Percentiles rank a stretch among this genome's conserved stretches.
Evolutionary conservation across 1,140 invertebrate species (phyloP).

Genomic region (Euwallacea fornicatus): DNA sequence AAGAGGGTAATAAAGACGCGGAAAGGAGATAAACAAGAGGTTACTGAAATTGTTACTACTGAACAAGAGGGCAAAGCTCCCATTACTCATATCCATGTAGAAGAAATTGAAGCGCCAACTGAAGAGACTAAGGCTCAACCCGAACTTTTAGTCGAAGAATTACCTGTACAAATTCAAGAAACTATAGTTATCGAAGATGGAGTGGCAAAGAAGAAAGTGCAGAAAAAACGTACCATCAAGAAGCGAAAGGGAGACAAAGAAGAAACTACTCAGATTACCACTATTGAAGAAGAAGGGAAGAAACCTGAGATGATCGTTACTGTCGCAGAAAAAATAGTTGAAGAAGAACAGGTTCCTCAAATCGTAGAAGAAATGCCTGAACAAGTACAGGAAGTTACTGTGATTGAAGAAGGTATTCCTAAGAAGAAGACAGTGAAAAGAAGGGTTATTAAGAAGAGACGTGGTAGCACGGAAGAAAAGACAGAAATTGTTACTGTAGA

Average conservation of each 20-base stretch:
- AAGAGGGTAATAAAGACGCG: conserved; percentile 51
- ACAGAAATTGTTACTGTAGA: conserved; percentile 51
- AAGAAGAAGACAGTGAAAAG: conserved; percentile 47
- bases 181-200: conserved; percentile 40
- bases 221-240: conserved; percentile 41
- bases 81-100: conserved; percentile 44
- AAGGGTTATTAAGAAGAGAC: conserved; percentile 45
- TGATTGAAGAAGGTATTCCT: conserved; percentile 20
- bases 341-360: conserved; percentile 41
- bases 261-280: conserved; percentile 47
- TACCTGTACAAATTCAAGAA: conserved; percentile 45
- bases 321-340: conserved; percentile 21
- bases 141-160: conserved; percentile 49
- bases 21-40: conserved; percentile 45
- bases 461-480: conserved; percentile 47
- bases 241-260: conserved; percentile 38
- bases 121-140: conserved; percentile 30
- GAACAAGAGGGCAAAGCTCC: conserved; percentile 44
- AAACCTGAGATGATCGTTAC: conserved; percentile 48
- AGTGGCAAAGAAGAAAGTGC: conserved; percentile 45
- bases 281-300: conserved; percentile 54
- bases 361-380: conserved; percentile 51
- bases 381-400: conserved; percentile 39
- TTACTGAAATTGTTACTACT: conserved; percentile 48
- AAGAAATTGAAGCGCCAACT: conserved; percentile 44